phyloP scores from a whole-genome alignment of 2,797 vertebrate genomes.

The Hydrocynus forskahlii region DNA sequence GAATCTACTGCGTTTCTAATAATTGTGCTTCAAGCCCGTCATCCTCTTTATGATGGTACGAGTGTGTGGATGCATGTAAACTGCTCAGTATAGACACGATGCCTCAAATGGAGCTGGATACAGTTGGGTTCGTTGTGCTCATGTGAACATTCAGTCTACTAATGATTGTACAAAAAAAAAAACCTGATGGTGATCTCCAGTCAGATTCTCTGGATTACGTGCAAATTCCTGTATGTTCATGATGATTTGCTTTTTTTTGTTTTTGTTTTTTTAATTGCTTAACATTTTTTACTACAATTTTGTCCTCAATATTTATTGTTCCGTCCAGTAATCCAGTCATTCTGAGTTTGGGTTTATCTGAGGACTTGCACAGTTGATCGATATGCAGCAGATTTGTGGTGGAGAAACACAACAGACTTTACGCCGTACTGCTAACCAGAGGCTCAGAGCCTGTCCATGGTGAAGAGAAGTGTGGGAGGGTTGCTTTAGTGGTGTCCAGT shows the following conservation, averaged over 20 bases:
- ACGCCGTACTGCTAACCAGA: slow-evolving; percentile 11
- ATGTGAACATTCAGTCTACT: background rate
- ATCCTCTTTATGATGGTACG: background rate
- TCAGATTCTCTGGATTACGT: background rate
- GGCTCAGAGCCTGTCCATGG: background rate
- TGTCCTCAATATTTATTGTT: slow-evolving; percentile 11
- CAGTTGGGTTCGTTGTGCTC: slow-evolving; percentile 13
- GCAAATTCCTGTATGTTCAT: slow-evolving; percentile 20
- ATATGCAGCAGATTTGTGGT: background rate
- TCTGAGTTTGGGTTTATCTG: background rate
- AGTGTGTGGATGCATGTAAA: slow-evolving; percentile 2
- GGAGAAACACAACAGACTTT: slow-evolving; percentile 3
- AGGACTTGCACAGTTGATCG: background rate
- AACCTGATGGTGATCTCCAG: slow-evolving; percentile 33
- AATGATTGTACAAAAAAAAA: slow-evolving; percentile 37
- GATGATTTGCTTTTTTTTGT: background rate
- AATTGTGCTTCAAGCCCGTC: background rate
- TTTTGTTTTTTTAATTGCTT: background rate
- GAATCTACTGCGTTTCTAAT: background rate
- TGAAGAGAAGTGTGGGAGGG: slow-evolving; percentile 24
- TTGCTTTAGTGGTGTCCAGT: slow-evolving; percentile 45
- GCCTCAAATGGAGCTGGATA: background rate
- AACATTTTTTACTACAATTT: background rate
- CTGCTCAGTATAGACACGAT: background rate
- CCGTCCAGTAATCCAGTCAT: background rate